Percentiles rank a stretch among this genome's conserved stretches.
These are phyloP conservation scores for Dryadula phaetusa DNA, from an alignment of 2,888 invertebrate genomes.

Conservation along the genomic window DNA sequence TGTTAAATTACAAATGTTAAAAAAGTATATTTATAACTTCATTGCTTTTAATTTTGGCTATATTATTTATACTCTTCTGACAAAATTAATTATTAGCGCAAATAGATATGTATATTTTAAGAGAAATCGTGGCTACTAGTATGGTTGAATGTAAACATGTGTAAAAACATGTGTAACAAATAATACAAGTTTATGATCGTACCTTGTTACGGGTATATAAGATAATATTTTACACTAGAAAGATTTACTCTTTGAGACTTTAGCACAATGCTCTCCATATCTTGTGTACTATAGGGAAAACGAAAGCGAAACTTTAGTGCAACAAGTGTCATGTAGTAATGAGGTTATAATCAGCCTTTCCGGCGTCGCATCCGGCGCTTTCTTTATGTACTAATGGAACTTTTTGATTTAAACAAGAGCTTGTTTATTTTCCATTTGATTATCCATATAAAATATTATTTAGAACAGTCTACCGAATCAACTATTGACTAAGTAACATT, in stretches of 20 bases:
- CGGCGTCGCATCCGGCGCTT: slow-evolving; percentile 60
- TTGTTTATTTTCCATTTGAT: background rate
- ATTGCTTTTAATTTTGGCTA: background rate
- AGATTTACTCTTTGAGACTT: slow-evolving; percentile 1
- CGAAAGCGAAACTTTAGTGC: slow-evolving; percentile 59
- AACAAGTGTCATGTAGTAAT: slow-evolving; percentile 60
- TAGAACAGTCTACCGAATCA: background rate
- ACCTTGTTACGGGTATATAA: background rate
- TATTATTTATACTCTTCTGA: background rate
- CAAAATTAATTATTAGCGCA: background rate
- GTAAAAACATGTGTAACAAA: background rate
- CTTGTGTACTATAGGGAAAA: slow-evolving; percentile 40
- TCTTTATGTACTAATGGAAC: slow-evolving; percentile 40
- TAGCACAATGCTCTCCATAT: slow-evolving; percentile 31
- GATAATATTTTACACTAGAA: slow-evolving; percentile 7
- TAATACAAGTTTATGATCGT: background rate
- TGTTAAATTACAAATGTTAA: background rate
- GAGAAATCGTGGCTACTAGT: too few species aligned
- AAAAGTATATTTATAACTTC: background rate
- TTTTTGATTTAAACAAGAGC: slow-evolving; percentile 13
- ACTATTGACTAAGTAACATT: background rate
- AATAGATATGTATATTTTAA: background rate
- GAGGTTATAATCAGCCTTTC: slow-evolving; percentile 74
- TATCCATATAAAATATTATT: background rate
- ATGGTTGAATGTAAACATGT: too few species aligned